Conservation (phyloP, 2,888 invertebrate species). For the Hoplodrina blanda region DNA sequence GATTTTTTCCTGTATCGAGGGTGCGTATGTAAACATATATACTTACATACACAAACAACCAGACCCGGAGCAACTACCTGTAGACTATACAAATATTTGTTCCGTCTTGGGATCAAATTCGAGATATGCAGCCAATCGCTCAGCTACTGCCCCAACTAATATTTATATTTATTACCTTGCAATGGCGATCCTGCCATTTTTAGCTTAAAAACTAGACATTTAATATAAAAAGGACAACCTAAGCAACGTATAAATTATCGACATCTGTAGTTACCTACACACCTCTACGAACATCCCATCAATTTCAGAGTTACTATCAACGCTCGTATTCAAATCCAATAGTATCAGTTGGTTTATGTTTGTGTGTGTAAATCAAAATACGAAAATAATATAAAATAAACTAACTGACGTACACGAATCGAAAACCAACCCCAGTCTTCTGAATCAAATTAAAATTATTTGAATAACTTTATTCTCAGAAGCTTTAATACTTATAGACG, state of each 20-base stretch:
- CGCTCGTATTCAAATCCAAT: conserved; percentile 27
- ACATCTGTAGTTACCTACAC: neutral
- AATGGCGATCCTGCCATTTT: neutral
- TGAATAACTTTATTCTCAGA: neutral
- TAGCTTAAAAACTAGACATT: neutral
- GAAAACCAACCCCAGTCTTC: neutral
- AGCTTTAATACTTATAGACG: neutral
- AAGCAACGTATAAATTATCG: conserved; percentile 9
- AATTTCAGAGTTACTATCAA: conserved; percentile 35
- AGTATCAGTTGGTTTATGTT: conserved; percentile 3
- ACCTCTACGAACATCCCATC: conserved; percentile 10
- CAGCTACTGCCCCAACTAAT: too few relatives aligned
- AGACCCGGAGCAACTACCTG: too few relatives aligned
- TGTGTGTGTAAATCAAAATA: neutral
- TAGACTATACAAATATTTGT: too few relatives aligned
- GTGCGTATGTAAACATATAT: too few relatives aligned
- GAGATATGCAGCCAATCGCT: too few relatives aligned
- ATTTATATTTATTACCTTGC: neutral
- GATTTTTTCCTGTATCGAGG: too few relatives aligned
- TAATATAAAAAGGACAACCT: too few relatives aligned
- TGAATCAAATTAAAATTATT: neutral
- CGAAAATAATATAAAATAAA: conserved; percentile 3
- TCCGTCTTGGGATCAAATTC: too few relatives aligned
- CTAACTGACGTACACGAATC: too few relatives aligned
- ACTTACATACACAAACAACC: too few relatives aligned